These are phyloP conservation scores for Atopsyche davidsoni DNA, from an alignment of 1,140 invertebrate species.

Conservation along the genomic window DNA sequence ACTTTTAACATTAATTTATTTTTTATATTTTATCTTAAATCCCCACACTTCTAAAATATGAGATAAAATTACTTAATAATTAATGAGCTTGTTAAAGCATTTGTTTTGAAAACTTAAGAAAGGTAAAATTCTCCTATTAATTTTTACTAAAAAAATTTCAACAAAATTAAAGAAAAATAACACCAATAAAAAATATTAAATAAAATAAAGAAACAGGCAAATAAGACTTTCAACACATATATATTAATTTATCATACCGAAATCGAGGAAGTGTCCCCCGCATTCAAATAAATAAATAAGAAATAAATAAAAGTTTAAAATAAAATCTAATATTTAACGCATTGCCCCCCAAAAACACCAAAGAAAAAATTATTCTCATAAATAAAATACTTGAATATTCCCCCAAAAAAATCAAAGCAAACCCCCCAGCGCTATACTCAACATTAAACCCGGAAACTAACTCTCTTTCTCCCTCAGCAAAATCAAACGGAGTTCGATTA, in stretches of 20 bases:
- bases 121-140: constrained; percentile 49
- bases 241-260: constrained; percentile 58
- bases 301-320: constrained; percentile 46
- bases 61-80: constrained; percentile 48
- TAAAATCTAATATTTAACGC: constrained; percentile 44
- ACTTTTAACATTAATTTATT: constrained; percentile 54
- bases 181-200: constrained; percentile 44
- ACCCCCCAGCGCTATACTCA: constrained; percentile 60
- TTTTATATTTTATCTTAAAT: constrained; percentile 49
- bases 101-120: constrained; percentile 61
- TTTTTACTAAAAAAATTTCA: constrained; percentile 35
- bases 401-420: constrained; percentile 67
- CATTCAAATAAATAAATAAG: constrained; percentile 53
- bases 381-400: constrained; percentile 66
- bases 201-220: constrained; percentile 49
- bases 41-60: constrained; percentile 44
- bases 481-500: constrained; percentile 73
- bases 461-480: constrained; percentile 67
- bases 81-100: constrained; percentile 55
- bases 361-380: constrained; percentile 52
- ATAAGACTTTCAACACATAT: constrained; percentile 51
- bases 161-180: constrained; percentile 35
- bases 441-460: constrained; percentile 73
- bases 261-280: constrained; percentile 50
- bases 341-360: constrained; percentile 49